phyloP scores from a whole-genome alignment of 2,797 vertebrate genomes.

The Lacerta agilis region DNA sequence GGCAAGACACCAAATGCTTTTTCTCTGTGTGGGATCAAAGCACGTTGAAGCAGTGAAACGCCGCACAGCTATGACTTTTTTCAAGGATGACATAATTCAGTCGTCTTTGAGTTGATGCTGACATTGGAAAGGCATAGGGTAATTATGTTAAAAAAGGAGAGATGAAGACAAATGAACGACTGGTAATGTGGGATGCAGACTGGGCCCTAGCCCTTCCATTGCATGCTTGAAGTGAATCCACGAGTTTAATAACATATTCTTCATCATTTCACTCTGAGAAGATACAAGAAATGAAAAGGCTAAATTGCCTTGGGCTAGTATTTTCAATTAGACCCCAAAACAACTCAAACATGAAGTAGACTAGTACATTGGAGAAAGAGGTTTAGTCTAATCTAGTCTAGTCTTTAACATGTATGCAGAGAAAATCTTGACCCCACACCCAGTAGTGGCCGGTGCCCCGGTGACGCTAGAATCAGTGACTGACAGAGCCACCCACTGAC shows the following conservation, averaged over 20 bases:
- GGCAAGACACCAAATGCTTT: background rate
- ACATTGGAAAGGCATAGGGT: background rate
- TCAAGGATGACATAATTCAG: background rate
- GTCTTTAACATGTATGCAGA: background rate
- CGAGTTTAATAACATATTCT: background rate
- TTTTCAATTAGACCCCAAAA: background rate
- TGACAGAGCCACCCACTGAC: too few relatives aligned
- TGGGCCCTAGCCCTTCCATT: slow-evolving; percentile 13
- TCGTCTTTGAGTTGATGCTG: background rate
- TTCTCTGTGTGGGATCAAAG: slow-evolving; percentile 5
- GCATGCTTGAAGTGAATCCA: background rate
- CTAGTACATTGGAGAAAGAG: background rate
- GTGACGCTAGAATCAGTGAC: too few relatives aligned
- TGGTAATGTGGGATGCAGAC: background rate
- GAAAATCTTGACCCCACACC: background rate
- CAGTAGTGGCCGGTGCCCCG: too few relatives aligned
- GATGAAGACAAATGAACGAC: background rate
- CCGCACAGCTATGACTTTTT: background rate
- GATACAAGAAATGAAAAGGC: background rate
- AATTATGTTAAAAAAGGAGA: background rate
- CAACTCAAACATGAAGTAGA: background rate
- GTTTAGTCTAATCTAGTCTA: too few relatives aligned
- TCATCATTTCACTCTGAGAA: background rate
- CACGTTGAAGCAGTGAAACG: background rate
- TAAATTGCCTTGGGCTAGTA: background rate